phyloP scores from a whole-genome alignment of 2,113 vertebrate species.

The Eclectus roratus region DNA sequence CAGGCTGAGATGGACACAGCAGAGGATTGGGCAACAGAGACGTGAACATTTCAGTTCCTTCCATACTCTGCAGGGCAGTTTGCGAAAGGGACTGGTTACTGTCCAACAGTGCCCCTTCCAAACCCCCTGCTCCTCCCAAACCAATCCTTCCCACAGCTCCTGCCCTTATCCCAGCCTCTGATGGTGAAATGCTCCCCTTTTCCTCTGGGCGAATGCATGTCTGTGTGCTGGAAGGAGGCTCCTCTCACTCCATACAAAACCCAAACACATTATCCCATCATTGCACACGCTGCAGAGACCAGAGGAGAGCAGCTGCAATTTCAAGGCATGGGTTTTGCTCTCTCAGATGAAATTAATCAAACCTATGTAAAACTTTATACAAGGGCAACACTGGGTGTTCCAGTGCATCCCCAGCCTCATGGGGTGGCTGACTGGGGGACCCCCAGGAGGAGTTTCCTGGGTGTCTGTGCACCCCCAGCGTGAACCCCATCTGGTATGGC shows the following conservation, averaged over 20 bases:
- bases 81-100: background rate
- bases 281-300: background rate
- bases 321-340: background rate
- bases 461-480: background rate
- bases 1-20: background rate
- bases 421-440: accelerated
- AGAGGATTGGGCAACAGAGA: background rate
- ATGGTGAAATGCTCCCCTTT: background rate
- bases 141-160: background rate
- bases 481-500: accelerated
- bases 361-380: background rate
- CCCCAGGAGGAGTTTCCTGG: background rate
- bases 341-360: background rate
- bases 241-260: accelerated
- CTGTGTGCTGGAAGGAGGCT: background rate
- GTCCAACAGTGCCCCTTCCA: background rate
- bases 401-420: background rate
- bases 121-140: background rate
- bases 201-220: background rate
- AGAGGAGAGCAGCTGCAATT: background rate
- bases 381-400: background rate
- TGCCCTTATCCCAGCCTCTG: background rate
- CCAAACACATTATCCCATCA: background rate
- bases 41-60: background rate
- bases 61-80: background rate